Base-by-base conservation (phyloP, 2,888 invertebrate genomes). In the Loripinus fragilis region DNA sequence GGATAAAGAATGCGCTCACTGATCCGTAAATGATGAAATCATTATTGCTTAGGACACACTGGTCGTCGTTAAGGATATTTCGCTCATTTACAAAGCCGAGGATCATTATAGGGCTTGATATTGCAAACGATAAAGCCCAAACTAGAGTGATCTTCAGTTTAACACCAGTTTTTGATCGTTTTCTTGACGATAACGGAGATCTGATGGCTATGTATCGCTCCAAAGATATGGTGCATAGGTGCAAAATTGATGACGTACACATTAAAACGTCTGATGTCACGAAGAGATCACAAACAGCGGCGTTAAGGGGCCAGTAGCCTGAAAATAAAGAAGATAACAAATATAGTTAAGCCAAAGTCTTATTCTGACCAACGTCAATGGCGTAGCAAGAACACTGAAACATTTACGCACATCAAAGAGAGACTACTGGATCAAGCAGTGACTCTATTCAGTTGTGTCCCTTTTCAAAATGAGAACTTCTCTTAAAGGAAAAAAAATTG, bases 1-100 rank as follows among this genome's bases (percentile, higher is more conserved):
- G 99, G 83, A 99, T 98, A 95, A 98, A 98, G 94, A 99, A 99
- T 87, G 98, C 98, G 89, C 98, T 96, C 89, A 98, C 96, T 75
- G 98, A 98, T 38, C 98, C 99, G 88, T 98, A 97, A 78, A 98
- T 95, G 94, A 97, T 91, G 87, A 94, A 94, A 79, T 92, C 89
- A 30, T 91, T 83, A 81, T 93, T 93, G 77, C 83, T 87, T 17
- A 95, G 94, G 72, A 92, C 92, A 87, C 95, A 95, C 30, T 88
- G 1, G 96, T 96, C 5, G 96, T 96, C 94, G 96, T 85, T 78
- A 23, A 92, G 83, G 30, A 93, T 87, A 85, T 92, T 96, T 55
- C 95, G 95, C 85, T 96, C 96, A 90, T 96, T 96, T 79, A 91
- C 82, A 33, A 91, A 81, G 45, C 93, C 92, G 42, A 94, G 90